phyloP scores from a whole-genome alignment of 2,888 invertebrate species.

The Drosophila longiperda region DNA sequence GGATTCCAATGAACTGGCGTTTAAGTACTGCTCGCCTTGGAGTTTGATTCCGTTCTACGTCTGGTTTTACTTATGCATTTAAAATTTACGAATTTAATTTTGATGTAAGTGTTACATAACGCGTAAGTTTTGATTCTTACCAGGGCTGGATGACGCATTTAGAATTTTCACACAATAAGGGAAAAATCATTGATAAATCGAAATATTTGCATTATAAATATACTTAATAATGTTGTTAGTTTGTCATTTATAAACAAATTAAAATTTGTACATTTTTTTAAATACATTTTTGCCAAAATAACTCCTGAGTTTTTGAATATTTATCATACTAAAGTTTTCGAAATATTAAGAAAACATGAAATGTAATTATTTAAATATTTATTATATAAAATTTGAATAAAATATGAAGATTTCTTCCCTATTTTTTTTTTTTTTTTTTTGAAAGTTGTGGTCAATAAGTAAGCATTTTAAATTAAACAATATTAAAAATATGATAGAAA shows the following conservation, averaged over 20 bases:
- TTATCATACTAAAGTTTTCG: background rate
- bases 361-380: background rate
- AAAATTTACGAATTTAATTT: constrained; percentile 33
- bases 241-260: background rate
- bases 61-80: constrained; percentile 1
- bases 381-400: background rate
- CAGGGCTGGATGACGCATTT: constrained; percentile 27
- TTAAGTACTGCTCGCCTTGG: constrained; percentile 32
- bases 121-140: background rate
- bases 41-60: constrained; percentile 49
- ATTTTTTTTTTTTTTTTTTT: no score
- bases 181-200: background rate
- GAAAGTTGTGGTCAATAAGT: no score
- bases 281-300: background rate
- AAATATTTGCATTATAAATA: background rate
- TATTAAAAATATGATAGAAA: no score
- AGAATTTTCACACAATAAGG: background rate
- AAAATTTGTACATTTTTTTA: background rate
- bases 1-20: background rate
- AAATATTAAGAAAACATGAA: background rate
- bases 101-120: constrained; percentile 44
- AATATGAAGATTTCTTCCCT: no score
- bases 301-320: background rate
- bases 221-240: background rate
- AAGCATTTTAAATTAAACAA: background rate